A percentile compares a stretch with the other conserved stretches of the same genome.
Conservation (phyloP, 2,113 vertebrate species). For the Seriola quinqueradiata region DNA sequence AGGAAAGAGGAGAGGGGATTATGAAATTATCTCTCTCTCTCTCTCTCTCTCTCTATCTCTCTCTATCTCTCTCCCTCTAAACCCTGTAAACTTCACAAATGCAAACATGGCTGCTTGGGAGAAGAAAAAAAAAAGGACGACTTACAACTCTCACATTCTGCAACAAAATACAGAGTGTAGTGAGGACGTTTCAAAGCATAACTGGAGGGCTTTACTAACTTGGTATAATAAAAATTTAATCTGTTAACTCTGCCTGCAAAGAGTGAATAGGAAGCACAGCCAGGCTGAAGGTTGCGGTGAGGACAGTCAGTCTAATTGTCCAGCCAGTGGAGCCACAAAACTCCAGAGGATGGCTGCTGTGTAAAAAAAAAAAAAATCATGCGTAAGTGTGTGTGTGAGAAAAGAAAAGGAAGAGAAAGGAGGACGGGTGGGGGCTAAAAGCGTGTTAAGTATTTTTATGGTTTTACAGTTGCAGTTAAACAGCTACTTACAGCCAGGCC, state of each 20-base stretch:
- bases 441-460: conserved; percentile 68
- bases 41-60: conserved; percentile 2
- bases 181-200: conserved; percentile 42
- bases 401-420: neutral
- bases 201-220: conserved; percentile 50
- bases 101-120: conserved; percentile 8
- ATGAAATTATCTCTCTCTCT: conserved; percentile 12
- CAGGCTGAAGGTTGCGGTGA: conserved; percentile 39
- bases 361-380: conserved; percentile 2
- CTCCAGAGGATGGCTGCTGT: conserved; percentile 32
- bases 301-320: conserved; percentile 50
- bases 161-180: conserved; percentile 38
- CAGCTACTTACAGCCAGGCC: conserved; percentile 64
- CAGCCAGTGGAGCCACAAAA: conserved; percentile 55
- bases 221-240: conserved; percentile 30
- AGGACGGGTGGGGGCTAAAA: conserved; percentile 43
- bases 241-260: conserved; percentile 28
- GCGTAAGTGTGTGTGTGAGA: neutral
- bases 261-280: conserved; percentile 30
- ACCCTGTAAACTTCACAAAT: conserved; percentile 32
- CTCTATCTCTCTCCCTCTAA: conserved; percentile 18
- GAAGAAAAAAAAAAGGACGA: conserved; percentile 19
- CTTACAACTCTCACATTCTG: neutral
- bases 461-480: conserved; percentile 64
- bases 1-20: conserved; percentile 25